These are phyloP conservation scores for Oopsacas minuta DNA, from an alignment of 37 sponge, comb jelly and placozoan species.

Conservation along the genomic window DNA sequence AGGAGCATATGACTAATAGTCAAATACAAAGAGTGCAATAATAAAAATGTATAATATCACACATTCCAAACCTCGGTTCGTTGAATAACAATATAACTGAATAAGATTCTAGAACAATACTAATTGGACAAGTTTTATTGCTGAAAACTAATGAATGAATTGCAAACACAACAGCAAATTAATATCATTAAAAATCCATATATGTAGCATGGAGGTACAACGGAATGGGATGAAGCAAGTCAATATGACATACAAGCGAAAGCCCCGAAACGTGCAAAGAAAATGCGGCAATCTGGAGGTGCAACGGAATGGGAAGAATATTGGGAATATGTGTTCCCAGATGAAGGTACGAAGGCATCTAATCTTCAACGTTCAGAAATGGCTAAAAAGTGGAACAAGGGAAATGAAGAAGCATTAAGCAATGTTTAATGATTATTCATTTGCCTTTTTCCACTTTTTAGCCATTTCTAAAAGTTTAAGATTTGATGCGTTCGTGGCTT, in stretches of 20 bases:
- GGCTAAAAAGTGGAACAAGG: conserved; percentile 88
- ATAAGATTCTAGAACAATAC: no score
- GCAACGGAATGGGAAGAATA: conserved; percentile 98
- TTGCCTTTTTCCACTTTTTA: conserved; percentile 71
- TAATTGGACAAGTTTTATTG: no score
- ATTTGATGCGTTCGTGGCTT: conserved; percentile 50
- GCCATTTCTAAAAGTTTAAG: conserved; percentile 92
- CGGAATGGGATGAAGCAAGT: conserved; percentile 36
- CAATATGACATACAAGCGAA: conserved; percentile 42
- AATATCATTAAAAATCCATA: no score
- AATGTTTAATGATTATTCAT: not conserved
- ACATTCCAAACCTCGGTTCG: no score
- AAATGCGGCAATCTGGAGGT: conserved; percentile 67
- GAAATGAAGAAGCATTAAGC: not conserved
- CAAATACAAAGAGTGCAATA: no score
- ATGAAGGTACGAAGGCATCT: conserved; percentile 57
- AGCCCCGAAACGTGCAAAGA: conserved; percentile 74
- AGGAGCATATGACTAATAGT: no score
- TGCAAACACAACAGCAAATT: no score
- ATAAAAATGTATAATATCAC: no score
- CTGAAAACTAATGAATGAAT: no score
- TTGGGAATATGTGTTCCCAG: conserved; percentile 98
- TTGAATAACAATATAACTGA: no score
- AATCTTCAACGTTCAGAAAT: conserved; percentile 78
- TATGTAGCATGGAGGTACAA: no score